phyloP scores from a whole-genome alignment of 2,888 invertebrate species.

The Cerastis leucographa region DNA sequence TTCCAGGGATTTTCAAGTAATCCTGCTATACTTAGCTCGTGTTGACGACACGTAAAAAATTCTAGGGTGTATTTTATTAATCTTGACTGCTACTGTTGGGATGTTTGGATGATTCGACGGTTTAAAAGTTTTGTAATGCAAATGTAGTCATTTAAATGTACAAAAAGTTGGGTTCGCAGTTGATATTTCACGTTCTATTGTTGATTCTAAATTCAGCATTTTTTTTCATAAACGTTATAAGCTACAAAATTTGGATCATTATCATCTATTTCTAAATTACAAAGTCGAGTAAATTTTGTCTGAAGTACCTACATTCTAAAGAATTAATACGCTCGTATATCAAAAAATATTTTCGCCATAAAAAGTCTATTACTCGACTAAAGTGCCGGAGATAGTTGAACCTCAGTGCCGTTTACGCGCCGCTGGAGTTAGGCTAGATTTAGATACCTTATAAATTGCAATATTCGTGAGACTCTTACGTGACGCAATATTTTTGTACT shows the following conservation, averaged over 20 bases:
- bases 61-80: background rate
- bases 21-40: conserved; percentile 6
- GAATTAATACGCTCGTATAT: background rate
- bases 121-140: background rate
- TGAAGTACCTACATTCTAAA: background rate
- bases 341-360: conserved; percentile 9
- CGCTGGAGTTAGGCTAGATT: conserved; percentile 18
- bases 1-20: conserved; percentile 15
- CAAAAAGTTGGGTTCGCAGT: background rate
- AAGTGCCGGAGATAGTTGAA: conserved; percentile 17
- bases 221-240: background rate
- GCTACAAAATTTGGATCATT: no score
- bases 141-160: background rate
- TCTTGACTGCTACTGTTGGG: background rate
- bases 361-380: conserved; percentile 29
- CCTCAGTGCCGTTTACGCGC: background rate
- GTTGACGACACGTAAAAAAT: conserved; percentile 6
- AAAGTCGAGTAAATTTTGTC: background rate
- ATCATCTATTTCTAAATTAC: background rate
- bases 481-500: conserved; percentile 15
- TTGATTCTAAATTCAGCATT: background rate
- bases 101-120: background rate
- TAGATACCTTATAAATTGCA: conserved; percentile 32
- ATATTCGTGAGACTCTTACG: background rate
- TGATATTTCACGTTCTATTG: background rate